Evolutionary conservation across 2,113 vertebrate species (phyloP).

Genomic region (Micronycteris hirsuta): DNA sequence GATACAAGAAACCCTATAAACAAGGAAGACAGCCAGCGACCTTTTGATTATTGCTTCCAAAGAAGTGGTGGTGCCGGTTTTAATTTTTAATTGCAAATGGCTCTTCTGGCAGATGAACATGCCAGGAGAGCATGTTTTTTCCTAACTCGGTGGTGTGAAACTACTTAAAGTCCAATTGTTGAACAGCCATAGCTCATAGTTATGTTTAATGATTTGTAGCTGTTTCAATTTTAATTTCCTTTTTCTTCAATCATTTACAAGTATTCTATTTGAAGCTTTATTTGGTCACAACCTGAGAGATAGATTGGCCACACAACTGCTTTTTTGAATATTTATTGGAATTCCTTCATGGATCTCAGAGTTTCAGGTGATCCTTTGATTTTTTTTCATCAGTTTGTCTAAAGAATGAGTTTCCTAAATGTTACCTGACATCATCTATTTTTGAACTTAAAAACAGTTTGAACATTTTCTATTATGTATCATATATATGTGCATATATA

Average conservation of each 20-base stretch:
- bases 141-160: conserved; percentile 68
- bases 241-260: conserved; percentile 39
- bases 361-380: conserved; percentile 20
- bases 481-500: neutral
- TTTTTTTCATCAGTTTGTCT: neutral
- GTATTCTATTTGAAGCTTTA: conserved; percentile 5
- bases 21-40: conserved; percentile 78
- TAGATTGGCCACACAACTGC: neutral
- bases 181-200: conserved; percentile 38
- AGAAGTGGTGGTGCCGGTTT: conserved; percentile 78
- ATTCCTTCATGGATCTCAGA: neutral
- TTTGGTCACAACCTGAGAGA: conserved; percentile 37
- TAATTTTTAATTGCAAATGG: conserved; percentile 86
- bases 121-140: conserved; percentile 72
- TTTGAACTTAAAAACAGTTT: conserved; percentile 16
- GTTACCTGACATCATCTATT: neutral
- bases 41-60: conserved; percentile 82
- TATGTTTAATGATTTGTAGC: conserved; percentile 38
- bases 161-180: conserved; percentile 55
- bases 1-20: conserved; percentile 79
- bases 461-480: neutral
- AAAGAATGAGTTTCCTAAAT: conserved; percentile 18
- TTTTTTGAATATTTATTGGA: conserved; percentile 47
- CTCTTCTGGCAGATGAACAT: conserved; percentile 81
- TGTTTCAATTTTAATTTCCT: conserved; percentile 27